phyloP scores from a whole-genome alignment of 2,888 invertebrate species.

The Epistrophella euchroma region DNA sequence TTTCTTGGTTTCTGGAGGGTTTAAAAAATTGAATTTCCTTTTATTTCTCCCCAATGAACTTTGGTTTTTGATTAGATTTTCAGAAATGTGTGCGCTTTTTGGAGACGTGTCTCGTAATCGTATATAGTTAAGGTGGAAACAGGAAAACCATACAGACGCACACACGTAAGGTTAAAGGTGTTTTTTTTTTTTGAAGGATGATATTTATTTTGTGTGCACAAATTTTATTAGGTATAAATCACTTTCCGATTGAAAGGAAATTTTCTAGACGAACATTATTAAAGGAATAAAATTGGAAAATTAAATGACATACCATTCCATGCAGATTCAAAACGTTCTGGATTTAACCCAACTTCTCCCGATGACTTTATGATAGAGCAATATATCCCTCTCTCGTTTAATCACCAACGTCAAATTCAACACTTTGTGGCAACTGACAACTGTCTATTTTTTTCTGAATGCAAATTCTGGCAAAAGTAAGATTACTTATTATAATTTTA shows the following conservation, averaged over 20 bases:
- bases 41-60: slow-evolving; percentile 30
- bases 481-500: too few species aligned
- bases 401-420: too few species aligned
- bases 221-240: neutral
- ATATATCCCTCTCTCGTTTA: too few species aligned
- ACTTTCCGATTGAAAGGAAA: slow-evolving; percentile 26
- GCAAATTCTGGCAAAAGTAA: too few species aligned
- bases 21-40: slow-evolving; percentile 50
- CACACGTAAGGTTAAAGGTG: slow-evolving; percentile 8
- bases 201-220: slow-evolving; percentile 22
- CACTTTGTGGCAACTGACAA: too few species aligned
- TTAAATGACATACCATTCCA: too few species aligned
- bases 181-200: slow-evolving; percentile 7
- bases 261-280: slow-evolving; percentile 12
- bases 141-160: slow-evolving; percentile 44
- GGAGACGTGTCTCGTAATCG: neutral
- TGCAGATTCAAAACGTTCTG: too few species aligned
- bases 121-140: slow-evolving; percentile 16
- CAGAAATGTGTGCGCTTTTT: neutral
- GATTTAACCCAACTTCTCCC: too few species aligned
- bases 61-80: slow-evolving; percentile 50
- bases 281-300: neutral
- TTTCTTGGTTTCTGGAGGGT: neutral
- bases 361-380: too few species aligned
- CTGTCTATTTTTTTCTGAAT: too few species aligned